These are phyloP conservation scores for Teleogryllus occipitalis DNA, from an alignment of 1,140 invertebrate species.

Conservation along the genomic window DNA sequence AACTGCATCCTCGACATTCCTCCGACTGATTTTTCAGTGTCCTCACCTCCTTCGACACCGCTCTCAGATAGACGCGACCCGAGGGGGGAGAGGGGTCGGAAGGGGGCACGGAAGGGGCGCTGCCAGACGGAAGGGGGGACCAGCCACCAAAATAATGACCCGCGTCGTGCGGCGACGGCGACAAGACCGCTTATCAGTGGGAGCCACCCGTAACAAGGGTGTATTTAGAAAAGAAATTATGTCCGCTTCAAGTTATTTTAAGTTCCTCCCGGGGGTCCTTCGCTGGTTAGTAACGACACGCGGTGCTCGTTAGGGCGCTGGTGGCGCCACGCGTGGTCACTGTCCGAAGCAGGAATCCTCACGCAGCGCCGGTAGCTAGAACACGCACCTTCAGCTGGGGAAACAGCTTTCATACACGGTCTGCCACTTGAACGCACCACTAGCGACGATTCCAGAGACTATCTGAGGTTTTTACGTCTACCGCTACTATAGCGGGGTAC, in stretches of 20 bases:
- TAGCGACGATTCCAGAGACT: too few species aligned
- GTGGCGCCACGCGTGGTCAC: too few species aligned
- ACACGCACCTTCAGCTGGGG: too few species aligned
- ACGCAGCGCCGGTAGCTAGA: too few species aligned
- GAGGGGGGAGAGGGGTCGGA: background rate
- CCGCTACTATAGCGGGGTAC: too few species aligned
- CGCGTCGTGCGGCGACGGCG: background rate
- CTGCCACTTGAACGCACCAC: too few species aligned
- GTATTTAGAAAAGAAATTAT: background rate
- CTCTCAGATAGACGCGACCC: background rate
- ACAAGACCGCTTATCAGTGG: background rate
- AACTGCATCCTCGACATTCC: background rate
- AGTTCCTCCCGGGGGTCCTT: background rate
- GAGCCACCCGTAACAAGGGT: background rate
- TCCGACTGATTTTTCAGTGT: background rate
- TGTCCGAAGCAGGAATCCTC: too few species aligned
- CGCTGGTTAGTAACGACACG: background rate
- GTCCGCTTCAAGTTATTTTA: background rate
- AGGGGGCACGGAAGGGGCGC: too few species aligned
- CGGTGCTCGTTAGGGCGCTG: background rate
- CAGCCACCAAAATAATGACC: background rate
- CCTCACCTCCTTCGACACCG: background rate
- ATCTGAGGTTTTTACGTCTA: too few species aligned
- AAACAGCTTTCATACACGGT: too few species aligned
- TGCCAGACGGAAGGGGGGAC: background rate